Conservation (phyloP, 2,888 invertebrate species). For the Cataglyphis albicans region DNA sequence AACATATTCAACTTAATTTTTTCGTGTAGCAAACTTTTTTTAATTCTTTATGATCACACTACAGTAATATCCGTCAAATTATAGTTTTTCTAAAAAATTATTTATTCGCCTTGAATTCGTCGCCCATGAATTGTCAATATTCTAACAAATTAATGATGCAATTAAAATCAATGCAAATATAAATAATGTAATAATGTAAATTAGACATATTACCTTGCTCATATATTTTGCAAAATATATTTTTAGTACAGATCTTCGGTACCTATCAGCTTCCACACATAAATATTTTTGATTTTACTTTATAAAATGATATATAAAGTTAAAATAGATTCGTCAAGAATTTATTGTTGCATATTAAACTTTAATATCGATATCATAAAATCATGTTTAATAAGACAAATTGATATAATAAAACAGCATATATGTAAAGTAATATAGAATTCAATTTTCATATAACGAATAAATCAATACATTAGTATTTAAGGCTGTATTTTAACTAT, state of each 20-base stretch:
- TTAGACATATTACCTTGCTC: background rate
- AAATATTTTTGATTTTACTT: background rate
- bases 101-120: constrained; percentile 17
- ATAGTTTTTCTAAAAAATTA: background rate
- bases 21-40: background rate
- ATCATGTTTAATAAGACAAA: background rate
- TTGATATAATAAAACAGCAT: background rate
- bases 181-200: background rate
- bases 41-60: constrained; percentile 16
- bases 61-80: background rate
- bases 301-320: background rate
- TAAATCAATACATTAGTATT: background rate
- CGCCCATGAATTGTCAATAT: background rate
- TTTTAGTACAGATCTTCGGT: background rate
- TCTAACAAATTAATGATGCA: background rate
- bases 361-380: background rate
- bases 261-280: background rate
- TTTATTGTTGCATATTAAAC: background rate
- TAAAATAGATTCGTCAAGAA: background rate
- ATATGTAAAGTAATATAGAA: background rate
- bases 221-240: background rate
- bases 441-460: background rate
- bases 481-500: background rate
- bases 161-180: background rate
- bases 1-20: constrained; percentile 25